A percentile compares a stretch with the other conserved stretches of the same genome.
These are phyloP conservation scores for Megamerina dolium DNA, from an alignment of 2,888 invertebrate species.

Conservation along the genomic window DNA sequence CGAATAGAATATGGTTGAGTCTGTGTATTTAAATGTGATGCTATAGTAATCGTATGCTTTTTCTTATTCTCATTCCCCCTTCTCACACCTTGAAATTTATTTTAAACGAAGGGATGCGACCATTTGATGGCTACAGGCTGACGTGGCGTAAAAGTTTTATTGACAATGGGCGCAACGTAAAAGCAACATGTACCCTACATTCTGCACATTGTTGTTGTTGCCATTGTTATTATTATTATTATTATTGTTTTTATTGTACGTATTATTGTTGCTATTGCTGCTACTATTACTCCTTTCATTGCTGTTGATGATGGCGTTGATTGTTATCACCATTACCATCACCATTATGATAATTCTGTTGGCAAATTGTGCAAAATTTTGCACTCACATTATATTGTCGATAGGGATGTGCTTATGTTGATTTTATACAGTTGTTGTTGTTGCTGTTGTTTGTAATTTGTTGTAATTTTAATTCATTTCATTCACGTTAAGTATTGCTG, in stretches of 20 bases:
- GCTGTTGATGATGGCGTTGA: slow-evolving; percentile 14
- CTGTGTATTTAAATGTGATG: no score
- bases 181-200: no score
- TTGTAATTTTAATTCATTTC: no score
- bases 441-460: no score
- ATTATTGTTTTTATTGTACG: not conserved
- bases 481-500: no score
- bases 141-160: slow-evolving; percentile 24
- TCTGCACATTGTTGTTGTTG: slow-evolving; percentile 3
- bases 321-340: slow-evolving; percentile 29
- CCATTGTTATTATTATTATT: not conserved
- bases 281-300: not conserved
- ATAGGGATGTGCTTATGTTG: not conserved
- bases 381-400: no score
- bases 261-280: slow-evolving; percentile 7
- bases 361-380: not conserved
- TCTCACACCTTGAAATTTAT: no score
- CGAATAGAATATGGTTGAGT: no score
- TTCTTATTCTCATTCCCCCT: no score
- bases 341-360: not conserved
- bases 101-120: no score
- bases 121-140: slow-evolving; percentile 36
- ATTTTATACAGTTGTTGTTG: not conserved
- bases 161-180: no score
- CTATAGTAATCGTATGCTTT: no score